Base-by-base conservation (phyloP, 2,888 invertebrate genomes). In the Liodrosophila aerea region DNA sequence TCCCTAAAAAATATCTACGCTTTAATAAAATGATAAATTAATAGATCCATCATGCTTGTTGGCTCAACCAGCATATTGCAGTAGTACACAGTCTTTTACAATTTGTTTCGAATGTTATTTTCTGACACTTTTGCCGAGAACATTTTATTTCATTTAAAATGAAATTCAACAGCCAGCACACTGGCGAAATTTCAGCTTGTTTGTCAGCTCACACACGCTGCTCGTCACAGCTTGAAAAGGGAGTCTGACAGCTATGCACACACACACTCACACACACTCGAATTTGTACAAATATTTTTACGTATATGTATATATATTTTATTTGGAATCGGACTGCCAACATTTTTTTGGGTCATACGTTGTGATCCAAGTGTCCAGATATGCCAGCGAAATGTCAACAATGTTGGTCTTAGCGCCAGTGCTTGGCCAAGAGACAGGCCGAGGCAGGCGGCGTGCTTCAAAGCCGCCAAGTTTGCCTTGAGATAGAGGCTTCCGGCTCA, bases 301-400 rank as follows among this genome's bases (percentile, higher is more conserved):
- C 22, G 22, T 22, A 22, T 22, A 22, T 22, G 5, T 22, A n/a
- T n/a, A n/a, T 9, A 2, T 30, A 22, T 22, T 22, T 22, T 22
- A 49, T 40, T 30, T n/a, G 27, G 39, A 40, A 57, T 52, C 46
- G 34, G 53, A 46, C 54, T 57, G 73, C 56, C 43, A 58, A 57
- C 74, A 67, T 56, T 59, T 65, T 47, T 52, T 56, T 45, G 37
- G 36, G 49, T 34, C 37, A 50, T 15, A 51, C 40, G 64, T 44
- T 58, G 70, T 58, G 77, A 80, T 80, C 51, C 64, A 73, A 62
- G 70, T 74, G 76, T 76, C 77, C 77, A 76, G 76, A 76, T 76
- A 70, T 59, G 57, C 54, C 57, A 64, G 53, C 61, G 43, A 64
- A 72, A 64, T 68, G 71, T 76, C 76, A 76, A 73, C 81, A 76